Evolutionary conservation across 2,888 invertebrate genomes (phyloP), one percentile per base, ranked within the genome.

Genomic region (Penaeus monodon): DNA sequence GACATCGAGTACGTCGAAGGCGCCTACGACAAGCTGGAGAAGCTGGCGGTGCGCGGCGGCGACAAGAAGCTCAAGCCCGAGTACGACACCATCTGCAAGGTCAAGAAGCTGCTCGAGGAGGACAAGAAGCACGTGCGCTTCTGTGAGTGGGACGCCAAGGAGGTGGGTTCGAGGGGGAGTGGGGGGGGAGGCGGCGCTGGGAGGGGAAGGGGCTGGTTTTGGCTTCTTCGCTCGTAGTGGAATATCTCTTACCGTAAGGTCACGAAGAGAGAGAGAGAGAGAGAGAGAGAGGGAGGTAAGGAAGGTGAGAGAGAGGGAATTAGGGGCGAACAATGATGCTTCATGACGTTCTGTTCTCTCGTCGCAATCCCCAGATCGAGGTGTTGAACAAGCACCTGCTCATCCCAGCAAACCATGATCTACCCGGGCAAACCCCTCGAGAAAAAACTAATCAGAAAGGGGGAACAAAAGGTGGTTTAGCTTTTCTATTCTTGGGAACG

Each of bases 361-460:
- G 14, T 57, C 63, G 17, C 44, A 49, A 63, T 79, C 33, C 49
- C 33, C 94, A 98, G 98, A 97, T 99, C 93, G 98, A 99, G 93
- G 94, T 97, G 73, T 94, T 99, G 85, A 99, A 99, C 93, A 98
- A 97, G 93, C 97, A 99, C 92, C 93, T 99, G 90, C 98, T 99
- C 92, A 94, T 99, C 90, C 99, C 22, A 96, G 99, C 0, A 99
- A 99, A 93, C 99, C 0, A 96, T 97, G 86, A 96, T 99, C 91
- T 99, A 99, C 92, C 94, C 99, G 91, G 96, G 99, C 17, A 99
- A 99, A 99, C 93, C 94, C 99, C 90, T 96, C 99, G 0, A 98
- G 99, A 93, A 98, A 98, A 93, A 99, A 99, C 93, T 99, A 97
- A 97, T 98, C 91, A 95, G 98, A 91, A 91, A 99, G 99, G 94